Evolutionary conservation across 2,797 vertebrate species (phyloP), one percentile per base, ranked within the genome.

Genomic region (Pipistrellus pygmaeus): DNA sequence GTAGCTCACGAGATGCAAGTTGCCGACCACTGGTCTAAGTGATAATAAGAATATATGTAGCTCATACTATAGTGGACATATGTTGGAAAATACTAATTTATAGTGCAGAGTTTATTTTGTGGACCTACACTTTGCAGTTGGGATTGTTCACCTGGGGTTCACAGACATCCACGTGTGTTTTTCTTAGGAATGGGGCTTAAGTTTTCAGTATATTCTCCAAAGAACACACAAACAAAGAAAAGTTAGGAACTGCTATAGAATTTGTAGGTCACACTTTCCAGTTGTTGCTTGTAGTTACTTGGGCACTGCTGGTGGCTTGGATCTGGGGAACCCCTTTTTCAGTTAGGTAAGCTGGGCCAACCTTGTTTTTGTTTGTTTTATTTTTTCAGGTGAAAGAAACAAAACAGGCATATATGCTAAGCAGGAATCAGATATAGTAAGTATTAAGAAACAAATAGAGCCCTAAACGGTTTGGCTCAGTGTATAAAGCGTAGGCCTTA

Each of bases 371-470:
- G 25, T 17, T 44, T 85, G 8, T 69, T 55, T 81, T 89, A 46
- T 44, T 66, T 90, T 94, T 90, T 27, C 88, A 87, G 64, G 69
- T 71, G 46, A 89, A 15, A 92, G 18, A 80, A 89, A 90, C 13
- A 81, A 78, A 85, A 85, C 1, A 75, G 10, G 10, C 1, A 48
- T 73, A 76, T 23, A 66, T 32, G 30, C 41, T 91, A 27, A 77
- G 44, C 20, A 90, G 20, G 32, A 88, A 83, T 17, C 53, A 71
- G 17, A 66, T 30, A 85, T 4, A 80, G 7, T 53, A 95, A 90
- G 44, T 46, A 91, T 38, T 73, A 78, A 32, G 38, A 23, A 87
- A 81, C 1, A 76, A 87, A 27, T 21, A 80, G n/a, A 73, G 53
- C 53, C 53, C 53, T 55, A 55, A 55, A 20, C 20, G 3, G 53